A percentile compares a stretch with the other conserved stretches of the same genome.
Conservation (phyloP, 2,113 vertebrate genomes). For the Cisticola juncidis region DNA sequence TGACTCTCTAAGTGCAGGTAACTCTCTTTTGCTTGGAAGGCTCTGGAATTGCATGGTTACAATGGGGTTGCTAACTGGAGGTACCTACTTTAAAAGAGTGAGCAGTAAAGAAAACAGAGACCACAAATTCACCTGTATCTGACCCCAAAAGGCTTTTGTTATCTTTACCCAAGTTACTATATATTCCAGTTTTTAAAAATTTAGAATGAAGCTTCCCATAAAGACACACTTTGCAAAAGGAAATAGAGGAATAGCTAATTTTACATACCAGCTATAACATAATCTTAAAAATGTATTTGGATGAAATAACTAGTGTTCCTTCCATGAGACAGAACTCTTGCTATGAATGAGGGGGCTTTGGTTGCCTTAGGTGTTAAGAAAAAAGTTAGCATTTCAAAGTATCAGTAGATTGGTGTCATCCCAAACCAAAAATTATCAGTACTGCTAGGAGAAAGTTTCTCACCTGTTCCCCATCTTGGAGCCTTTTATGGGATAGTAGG, state of each 20-base stretch:
- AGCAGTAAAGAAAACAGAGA: background rate
- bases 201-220: background rate
- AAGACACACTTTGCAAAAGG: background rate
- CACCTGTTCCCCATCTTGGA: slow-evolving; percentile 85
- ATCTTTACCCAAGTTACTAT: background rate
- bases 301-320: background rate
- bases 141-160: background rate
- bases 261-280: background rate
- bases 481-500: slow-evolving; percentile 85
- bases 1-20: background rate
- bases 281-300: background rate
- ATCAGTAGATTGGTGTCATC: background rate
- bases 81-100: background rate
- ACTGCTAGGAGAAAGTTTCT: background rate
- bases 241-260: background rate
- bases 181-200: background rate
- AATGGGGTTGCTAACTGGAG: background rate
- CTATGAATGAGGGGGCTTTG: background rate
- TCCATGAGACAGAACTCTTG: background rate
- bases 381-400: background rate
- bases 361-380: background rate
- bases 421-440: background rate
- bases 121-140: background rate
- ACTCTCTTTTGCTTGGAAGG: background rate
- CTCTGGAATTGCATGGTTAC: background rate